Evolutionary conservation across 2,113 vertebrate species (phyloP), one percentile per base, ranked within the genome.

Genomic region (Melanocharis versteri): DNA sequence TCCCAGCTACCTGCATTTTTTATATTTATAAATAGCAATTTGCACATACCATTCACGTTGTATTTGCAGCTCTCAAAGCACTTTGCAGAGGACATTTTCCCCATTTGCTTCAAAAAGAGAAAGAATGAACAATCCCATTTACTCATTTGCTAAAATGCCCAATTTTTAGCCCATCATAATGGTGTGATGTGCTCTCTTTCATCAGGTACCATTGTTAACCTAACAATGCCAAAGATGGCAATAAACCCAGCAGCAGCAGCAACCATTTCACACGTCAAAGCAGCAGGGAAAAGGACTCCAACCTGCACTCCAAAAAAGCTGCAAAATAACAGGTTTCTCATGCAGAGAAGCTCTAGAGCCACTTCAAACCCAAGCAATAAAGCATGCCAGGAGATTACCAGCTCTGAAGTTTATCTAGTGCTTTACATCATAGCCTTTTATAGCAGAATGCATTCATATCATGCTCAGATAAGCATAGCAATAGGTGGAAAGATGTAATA

Each of bases 101-200:
- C 56, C 51, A 35, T 35, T 84, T 75, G n/a, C 19, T 68, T 78
- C 5, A 1, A 64, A 71, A 85, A 40, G 5, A 66, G 44, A 44
- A 68, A 45, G 58, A 70, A 62, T 8, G 42, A 92, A 51, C 26
- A 56, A 51, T 47, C 17, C 44, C 35, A 78, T 89, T 78, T 75
- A 68, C 60, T 91, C 51, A 87, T 83, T 95, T 73, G 68, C 62
- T 87, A 83, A 92, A 95, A 96, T 7, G 35, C 79, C 73, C 72
- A 13, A 45, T 42, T 88, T 83, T 81, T 44, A 95, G 64, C 44
- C 40, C 5, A 0, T 58, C 56, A 21, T 51, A 78, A 40, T 4
- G 23, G 28, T 20, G 37, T 27, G 42, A 66, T 51, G 17, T 51
- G n/a, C 51, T 72, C 27, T 54, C 56, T 75, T 61, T 68, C 48